These are phyloP conservation scores for Tetragnatha montana DNA, from an alignment of 2,888 invertebrate genomes.

Conservation along the genomic window DNA sequence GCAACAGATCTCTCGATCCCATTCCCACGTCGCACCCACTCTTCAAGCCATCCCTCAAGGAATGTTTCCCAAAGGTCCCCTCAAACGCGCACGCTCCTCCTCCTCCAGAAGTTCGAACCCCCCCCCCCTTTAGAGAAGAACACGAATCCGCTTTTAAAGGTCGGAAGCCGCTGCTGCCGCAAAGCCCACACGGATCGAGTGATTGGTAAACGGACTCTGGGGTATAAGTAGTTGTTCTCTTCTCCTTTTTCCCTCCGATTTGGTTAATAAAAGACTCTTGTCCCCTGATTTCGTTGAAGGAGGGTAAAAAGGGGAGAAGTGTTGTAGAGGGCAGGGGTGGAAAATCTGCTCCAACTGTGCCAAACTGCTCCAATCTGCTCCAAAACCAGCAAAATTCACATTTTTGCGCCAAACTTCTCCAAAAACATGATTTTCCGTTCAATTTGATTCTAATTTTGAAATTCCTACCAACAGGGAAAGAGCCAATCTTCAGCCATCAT, in stretches of 20 bases:
- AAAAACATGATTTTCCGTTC: too few species aligned
- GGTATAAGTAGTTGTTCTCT: slow-evolving; percentile 24
- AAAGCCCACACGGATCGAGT: slow-evolving; percentile 17
- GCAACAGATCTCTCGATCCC: too few species aligned
- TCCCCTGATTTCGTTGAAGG: background rate
- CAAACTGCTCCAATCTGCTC: too few species aligned
- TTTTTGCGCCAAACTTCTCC: too few species aligned
- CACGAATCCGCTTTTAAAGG: slow-evolving; percentile 59
- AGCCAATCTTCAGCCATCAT: too few species aligned
- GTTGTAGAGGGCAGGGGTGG: too few species aligned
- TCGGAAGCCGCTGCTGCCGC: background rate
- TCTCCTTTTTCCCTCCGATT: slow-evolving; percentile 6
- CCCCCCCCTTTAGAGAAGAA: slow-evolving; percentile 9
- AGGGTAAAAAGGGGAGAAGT: background rate
- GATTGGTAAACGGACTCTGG: slow-evolving; percentile 39
- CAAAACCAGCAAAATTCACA: too few species aligned
- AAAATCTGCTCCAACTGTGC: too few species aligned
- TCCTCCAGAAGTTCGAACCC: slow-evolving; percentile 4
- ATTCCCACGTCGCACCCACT: too few species aligned
- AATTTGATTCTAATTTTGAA: too few species aligned
- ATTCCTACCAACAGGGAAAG: too few species aligned
- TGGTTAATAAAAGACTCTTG: slow-evolving; percentile 32
- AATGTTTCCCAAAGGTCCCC: background rate
- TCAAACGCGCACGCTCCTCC: background rate
- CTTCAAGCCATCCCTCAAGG: too few species aligned